Conservation (phyloP, 2,888 invertebrate genomes). For the Melangyna quadrimaculata region DNA sequence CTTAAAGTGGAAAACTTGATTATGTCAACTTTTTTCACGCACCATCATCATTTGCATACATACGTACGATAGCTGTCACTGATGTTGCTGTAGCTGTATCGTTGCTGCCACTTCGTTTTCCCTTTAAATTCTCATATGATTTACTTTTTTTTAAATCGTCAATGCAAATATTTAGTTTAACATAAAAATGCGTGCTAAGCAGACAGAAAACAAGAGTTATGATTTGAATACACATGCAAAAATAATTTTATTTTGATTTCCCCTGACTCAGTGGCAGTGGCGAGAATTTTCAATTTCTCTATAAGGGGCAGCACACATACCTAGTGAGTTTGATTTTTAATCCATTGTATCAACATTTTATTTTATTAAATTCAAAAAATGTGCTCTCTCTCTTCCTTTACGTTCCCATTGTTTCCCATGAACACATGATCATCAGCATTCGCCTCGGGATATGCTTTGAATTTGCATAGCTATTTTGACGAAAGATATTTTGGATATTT, state of each 20-base stretch:
- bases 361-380: background rate
- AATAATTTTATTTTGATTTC: background rate
- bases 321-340: background rate
- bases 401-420: too few species aligned
- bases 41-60: constrained; percentile 49
- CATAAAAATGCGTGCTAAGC: background rate
- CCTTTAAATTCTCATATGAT: background rate
- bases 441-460: constrained; percentile 40
- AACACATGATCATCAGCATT: too few species aligned
- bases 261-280: background rate
- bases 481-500: background rate
- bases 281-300: constrained; percentile 31
- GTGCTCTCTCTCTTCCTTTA: background rate
- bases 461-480: constrained; percentile 4
- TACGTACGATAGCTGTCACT: background rate
- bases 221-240: background rate
- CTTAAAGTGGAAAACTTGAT: constrained; percentile 49
- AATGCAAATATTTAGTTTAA: background rate
- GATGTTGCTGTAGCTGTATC: background rate
- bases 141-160: background rate
- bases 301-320: constrained; percentile 27
- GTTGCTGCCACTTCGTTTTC: background rate
- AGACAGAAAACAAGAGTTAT: background rate
- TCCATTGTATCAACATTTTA: constrained; percentile 5
- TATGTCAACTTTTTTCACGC: constrained; percentile 48